These are phyloP conservation scores for Henricia sp. DNA, from an alignment of 53 echinoderm and acorn worm genomes.

Conservation along the genomic window DNA sequence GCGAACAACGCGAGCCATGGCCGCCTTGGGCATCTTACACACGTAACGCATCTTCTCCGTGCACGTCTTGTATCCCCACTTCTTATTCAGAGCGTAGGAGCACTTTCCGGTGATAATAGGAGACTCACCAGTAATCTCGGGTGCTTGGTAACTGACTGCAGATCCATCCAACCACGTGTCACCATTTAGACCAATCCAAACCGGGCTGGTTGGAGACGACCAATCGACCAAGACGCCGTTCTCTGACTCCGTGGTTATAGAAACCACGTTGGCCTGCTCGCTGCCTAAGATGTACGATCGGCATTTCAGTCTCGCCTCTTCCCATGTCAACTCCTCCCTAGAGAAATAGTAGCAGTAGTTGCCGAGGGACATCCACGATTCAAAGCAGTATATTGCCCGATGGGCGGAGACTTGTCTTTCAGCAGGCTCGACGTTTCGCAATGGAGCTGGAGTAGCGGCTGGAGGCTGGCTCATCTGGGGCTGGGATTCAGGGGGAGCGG, in stretches of 20 bases:
- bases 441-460: background rate
- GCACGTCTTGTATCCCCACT: slow-evolving; percentile 33
- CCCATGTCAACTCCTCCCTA: slow-evolving; percentile 12
- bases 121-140: background rate
- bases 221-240: slow-evolving; percentile 8
- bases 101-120: background rate
- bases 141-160: slow-evolving; percentile 6
- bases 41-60: slow-evolving; percentile 17
- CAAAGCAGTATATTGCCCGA: no score
- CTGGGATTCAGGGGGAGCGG: background rate
- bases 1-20: slow-evolving; percentile 17
- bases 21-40: slow-evolving; percentile 41
- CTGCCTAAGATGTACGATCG: slow-evolving; percentile 16
- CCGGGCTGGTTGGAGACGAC: slow-evolving; percentile 5
- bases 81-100: slow-evolving; percentile 12
- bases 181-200: slow-evolving; percentile 26
- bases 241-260: slow-evolving; percentile 8
- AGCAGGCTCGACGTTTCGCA: background rate
- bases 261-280: slow-evolving; percentile 16
- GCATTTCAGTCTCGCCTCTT: slow-evolving; percentile 10
- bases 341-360: slow-evolving; percentile 23
- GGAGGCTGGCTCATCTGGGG: background rate
- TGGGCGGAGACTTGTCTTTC: no score
- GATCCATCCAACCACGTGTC: slow-evolving; percentile 13
- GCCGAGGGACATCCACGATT: no score